These are phyloP conservation scores for Nerophis ophidion DNA, from an alignment of 2,113 vertebrate species.

Conservation along the genomic window DNA sequence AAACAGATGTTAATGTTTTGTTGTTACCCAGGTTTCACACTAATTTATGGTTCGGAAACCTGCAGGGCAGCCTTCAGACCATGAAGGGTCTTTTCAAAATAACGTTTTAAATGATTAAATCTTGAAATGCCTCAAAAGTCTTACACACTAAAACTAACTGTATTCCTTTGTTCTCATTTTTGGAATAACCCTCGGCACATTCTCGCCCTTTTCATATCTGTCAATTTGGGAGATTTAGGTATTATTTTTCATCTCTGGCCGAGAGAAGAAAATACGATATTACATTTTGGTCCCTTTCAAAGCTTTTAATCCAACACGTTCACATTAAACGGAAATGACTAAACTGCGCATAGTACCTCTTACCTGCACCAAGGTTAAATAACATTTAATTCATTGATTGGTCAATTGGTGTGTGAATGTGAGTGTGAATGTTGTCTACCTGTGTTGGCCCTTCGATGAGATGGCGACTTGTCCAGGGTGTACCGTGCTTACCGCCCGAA, in stretches of 20 bases:
- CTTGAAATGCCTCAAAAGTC: neutral
- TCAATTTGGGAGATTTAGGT: neutral
- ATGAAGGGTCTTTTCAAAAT: neutral
- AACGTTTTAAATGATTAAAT: constrained; percentile 1
- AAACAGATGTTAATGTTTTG: neutral
- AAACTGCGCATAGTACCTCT: neutral
- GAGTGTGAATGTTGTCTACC: too few species aligned
- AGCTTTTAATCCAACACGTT: neutral
- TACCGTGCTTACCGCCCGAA: too few species aligned
- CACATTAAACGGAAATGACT: neutral
- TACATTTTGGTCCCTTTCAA: neutral
- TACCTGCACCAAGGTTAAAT: neutral
- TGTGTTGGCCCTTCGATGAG: too few species aligned
- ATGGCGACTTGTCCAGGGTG: too few species aligned
- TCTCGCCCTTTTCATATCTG: neutral
- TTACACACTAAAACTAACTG: neutral
- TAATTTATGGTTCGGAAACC: neutral
- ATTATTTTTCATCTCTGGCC: neutral
- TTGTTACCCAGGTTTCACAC: neutral
- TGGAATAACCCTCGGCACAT: constrained; percentile 6
- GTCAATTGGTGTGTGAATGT: too few species aligned
- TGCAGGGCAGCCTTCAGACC: neutral
- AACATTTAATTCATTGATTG: neutral
- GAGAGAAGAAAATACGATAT: neutral
- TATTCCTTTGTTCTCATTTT: constrained; percentile 7